These are phyloP conservation scores for Antechinus stuartii DNA, from an alignment of 2,113 vertebrate species.

Conservation along the genomic window DNA sequence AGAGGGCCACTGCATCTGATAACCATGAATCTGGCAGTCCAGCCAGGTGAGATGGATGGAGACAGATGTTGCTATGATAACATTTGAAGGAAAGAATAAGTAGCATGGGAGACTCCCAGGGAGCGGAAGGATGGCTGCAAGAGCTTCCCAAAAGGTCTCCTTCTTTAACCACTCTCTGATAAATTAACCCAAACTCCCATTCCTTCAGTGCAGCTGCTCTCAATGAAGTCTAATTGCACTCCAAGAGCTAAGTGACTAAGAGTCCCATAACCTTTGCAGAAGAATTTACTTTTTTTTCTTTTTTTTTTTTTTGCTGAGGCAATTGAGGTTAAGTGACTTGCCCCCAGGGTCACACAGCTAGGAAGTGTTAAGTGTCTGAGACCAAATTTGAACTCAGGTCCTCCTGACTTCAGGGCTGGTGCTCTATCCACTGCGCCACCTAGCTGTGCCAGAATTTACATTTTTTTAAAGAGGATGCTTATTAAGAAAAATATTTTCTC, in stretches of 20 bases:
- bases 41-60: background rate
- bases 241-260: constrained; percentile 3
- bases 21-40: background rate
- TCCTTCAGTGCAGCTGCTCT: constrained; percentile 11
- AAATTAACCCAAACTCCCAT: constrained; percentile 35
- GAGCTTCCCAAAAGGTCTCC: background rate
- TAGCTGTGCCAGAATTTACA: background rate
- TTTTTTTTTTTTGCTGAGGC: no score
- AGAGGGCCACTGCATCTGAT: background rate
- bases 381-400: no score
- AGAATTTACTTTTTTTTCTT: background rate
- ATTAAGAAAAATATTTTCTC: constrained; percentile 32
- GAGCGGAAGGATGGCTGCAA: no score
- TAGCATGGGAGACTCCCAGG: background rate
- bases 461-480: constrained; percentile 12
- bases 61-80: background rate
- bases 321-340: no score
- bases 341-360: no score
- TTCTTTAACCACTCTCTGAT: background rate
- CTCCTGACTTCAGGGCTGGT: no score
- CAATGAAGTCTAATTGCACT: background rate
- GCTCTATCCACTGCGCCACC: no score
- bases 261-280: background rate
- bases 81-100: background rate
- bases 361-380: no score